Conservation (phyloP, 2,888 invertebrate species). For the Machimus atricapillus region DNA sequence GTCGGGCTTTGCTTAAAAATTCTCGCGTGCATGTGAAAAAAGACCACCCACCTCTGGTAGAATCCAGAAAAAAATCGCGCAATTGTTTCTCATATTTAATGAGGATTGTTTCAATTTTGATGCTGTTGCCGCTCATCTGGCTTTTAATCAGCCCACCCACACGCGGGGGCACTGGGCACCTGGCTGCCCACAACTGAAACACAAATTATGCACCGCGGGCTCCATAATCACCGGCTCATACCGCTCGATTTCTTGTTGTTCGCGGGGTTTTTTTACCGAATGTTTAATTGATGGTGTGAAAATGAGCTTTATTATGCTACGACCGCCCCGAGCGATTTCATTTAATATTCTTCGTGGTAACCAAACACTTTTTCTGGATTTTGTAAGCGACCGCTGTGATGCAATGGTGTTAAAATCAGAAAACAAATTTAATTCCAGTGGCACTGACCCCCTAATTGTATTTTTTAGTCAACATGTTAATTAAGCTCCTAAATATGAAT, state of each 20-base stretch:
- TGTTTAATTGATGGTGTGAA: neutral
- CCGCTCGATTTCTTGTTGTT: neutral
- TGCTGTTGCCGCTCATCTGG: neutral
- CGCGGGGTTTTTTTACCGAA: neutral
- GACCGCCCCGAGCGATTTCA: neutral
- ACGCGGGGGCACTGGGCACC: neutral
- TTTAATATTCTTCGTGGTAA: neutral
- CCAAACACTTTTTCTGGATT: neutral
- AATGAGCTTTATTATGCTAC: neutral
- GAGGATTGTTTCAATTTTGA: slow-evolving; percentile 17
- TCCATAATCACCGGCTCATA: neutral
- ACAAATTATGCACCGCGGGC: neutral
- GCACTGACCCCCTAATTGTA: neutral
- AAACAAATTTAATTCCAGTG: neutral
- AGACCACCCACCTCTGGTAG: neutral
- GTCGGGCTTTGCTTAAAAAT: neutral
- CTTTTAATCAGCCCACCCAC: neutral
- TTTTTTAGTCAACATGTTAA: neutral
- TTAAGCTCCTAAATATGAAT: too few species aligned
- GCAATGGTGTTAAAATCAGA: neutral
- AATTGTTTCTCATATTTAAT: slow-evolving; percentile 15
- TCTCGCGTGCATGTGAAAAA: neutral
- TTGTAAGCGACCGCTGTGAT: neutral
- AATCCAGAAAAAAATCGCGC: neutral
- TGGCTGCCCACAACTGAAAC: neutral